These are phyloP conservation scores for Enhydra lutris DNA, from an alignment of 2,113 vertebrate species.

Conservation along the genomic window DNA sequence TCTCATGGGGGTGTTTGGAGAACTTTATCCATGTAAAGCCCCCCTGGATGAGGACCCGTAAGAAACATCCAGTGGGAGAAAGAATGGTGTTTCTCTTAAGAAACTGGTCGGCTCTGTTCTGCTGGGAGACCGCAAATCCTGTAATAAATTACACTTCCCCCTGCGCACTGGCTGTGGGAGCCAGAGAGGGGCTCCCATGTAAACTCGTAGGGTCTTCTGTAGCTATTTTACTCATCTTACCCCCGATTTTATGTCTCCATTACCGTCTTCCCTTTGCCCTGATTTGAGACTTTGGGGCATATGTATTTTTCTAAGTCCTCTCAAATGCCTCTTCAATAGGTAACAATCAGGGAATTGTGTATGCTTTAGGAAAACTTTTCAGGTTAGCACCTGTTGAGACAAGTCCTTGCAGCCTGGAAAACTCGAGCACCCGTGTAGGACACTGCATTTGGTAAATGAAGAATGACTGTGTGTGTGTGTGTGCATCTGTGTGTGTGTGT, in stretches of 20 bases:
- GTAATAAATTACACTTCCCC: rapidly evolving
- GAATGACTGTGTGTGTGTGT: neutral
- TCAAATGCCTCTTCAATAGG: neutral
- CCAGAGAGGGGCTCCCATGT: neutral
- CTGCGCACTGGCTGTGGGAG: neutral
- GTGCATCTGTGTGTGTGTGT: neutral
- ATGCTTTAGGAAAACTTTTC: neutral
- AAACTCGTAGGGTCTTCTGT: neutral
- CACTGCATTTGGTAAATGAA: neutral
- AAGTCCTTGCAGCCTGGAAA: neutral
- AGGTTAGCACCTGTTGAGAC: neutral
- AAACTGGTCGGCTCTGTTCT: neutral
- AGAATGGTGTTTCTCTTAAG: neutral
- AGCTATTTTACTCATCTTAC: neutral
- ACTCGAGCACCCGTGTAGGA: neutral
- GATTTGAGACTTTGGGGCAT: neutral
- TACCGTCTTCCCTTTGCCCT: neutral
- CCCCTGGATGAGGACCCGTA: neutral
- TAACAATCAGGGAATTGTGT: neutral
- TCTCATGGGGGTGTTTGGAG: neutral
- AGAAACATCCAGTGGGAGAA: neutral
- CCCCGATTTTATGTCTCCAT: neutral
- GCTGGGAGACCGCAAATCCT: neutral
- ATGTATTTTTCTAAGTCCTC: neutral
- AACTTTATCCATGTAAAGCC: neutral